These are phyloP conservation scores for Smutsia gigantea DNA, from an alignment of 2,797 vertebrate genomes.

Conservation along the genomic window DNA sequence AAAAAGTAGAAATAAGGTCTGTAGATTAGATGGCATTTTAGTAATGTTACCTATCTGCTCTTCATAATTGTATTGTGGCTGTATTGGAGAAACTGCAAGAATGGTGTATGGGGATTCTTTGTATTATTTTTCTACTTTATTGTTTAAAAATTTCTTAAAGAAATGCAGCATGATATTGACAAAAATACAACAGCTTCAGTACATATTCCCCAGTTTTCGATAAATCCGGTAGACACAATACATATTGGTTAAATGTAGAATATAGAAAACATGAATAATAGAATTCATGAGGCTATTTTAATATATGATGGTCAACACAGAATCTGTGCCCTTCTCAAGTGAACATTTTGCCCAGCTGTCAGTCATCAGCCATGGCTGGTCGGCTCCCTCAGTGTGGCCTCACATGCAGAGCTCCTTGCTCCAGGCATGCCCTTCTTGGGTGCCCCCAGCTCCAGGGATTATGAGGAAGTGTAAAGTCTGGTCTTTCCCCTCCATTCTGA, in stretches of 20 bases:
- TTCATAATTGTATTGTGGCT: background rate
- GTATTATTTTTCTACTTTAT: background rate
- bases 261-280: background rate
- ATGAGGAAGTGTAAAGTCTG: background rate
- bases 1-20: background rate
- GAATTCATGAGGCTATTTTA: background rate
- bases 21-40: background rate
- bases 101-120: background rate
- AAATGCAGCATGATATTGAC: background rate
- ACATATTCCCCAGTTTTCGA: background rate
- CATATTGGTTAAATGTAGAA: background rate
- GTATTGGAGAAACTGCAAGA: background rate
- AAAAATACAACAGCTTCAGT: background rate
- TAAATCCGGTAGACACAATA: background rate
- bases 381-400: too few species aligned
- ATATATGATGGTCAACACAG: fast-evolving
- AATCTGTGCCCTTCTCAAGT: fast-evolving
- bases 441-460: background rate
- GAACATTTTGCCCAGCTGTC: fast-evolving
- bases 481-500: background rate
- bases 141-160: background rate
- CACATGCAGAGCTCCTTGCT: background rate
- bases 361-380: fast-evolving
- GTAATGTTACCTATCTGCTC: background rate
- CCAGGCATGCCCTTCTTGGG: background rate